Percentiles rank a stretch among this genome's conserved stretches.
These are phyloP conservation scores for Dynastes tityus DNA, from an alignment of 2,888 invertebrate genomes.

Conservation along the genomic window DNA sequence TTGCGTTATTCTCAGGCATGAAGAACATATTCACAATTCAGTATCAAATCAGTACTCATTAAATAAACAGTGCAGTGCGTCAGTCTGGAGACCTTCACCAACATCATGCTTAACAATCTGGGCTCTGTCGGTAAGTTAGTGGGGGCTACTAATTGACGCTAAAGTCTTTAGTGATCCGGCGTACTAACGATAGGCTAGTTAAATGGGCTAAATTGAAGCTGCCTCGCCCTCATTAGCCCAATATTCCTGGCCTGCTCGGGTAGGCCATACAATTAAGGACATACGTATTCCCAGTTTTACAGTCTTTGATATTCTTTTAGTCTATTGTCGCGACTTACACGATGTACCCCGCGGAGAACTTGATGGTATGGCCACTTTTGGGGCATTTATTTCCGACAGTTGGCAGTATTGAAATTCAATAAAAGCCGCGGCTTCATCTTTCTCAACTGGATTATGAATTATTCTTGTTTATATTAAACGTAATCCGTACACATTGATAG, in stretches of 20 bases:
- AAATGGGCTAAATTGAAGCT: constrained; percentile 71
- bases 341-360: constrained; percentile 47
- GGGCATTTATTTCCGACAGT: constrained; percentile 18
- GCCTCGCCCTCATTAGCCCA: constrained; percentile 72
- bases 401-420: constrained; percentile 24
- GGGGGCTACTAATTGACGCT: constrained; percentile 70
- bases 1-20: constrained; percentile 64
- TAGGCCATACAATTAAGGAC: constrained; percentile 70
- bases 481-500: not conserved
- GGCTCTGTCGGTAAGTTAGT: constrained; percentile 70
- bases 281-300: constrained; percentile 59
- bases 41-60: constrained; percentile 73
- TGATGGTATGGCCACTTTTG: constrained; percentile 6
- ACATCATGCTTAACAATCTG: constrained; percentile 70
- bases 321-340: constrained; percentile 57
- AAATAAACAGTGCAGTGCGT: constrained; percentile 72
- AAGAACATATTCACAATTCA: constrained; percentile 71
- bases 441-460: not conserved
- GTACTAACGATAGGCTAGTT: constrained; percentile 71
- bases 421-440: not conserved
- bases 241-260: constrained; percentile 68
- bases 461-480: not conserved
- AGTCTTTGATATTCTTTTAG: constrained; percentile 64
- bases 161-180: constrained; percentile 71
- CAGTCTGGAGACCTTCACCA: constrained; percentile 60